Percentiles rank a stretch among this genome's conserved stretches.
Evolutionary conservation across 2,113 vertebrate species (phyloP).

Genomic region (Meriones unguiculatus): DNA sequence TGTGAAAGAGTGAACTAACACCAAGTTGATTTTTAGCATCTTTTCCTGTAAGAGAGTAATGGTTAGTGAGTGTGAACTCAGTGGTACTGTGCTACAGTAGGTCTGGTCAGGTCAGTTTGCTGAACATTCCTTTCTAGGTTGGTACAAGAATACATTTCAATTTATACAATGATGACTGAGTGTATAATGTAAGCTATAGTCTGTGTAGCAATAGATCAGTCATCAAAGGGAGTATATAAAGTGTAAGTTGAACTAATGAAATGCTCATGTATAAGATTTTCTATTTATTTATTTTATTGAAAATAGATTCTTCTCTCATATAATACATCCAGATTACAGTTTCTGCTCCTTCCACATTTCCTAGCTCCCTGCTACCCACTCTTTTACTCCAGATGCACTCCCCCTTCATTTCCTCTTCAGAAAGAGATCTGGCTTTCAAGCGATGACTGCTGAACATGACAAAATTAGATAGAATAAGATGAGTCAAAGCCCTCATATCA

Average conservation of each 20-base stretch:
- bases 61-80: neutral
- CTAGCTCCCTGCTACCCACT: neutral
- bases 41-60: neutral
- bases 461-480: neutral
- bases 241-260: neutral
- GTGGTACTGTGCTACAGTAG: neutral
- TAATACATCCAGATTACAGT: neutral
- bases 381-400: neutral
- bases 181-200: neutral
- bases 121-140: constrained; percentile 8
- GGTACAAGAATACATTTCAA: neutral
- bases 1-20: neutral
- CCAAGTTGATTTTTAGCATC: neutral
- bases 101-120: neutral
- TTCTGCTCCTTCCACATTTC: no score
- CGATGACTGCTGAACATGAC: neutral
- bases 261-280: neutral
- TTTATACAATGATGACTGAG: neutral
- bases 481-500: neutral
- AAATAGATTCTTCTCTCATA: neutral
- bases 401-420: neutral
- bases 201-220: neutral
- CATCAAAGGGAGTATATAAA: neutral
- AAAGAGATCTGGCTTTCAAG: neutral
- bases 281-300: neutral